Evolutionary conservation across 2,113 vertebrate species (phyloP).

Genomic region (Protobothrops flavoviridis): DNA sequence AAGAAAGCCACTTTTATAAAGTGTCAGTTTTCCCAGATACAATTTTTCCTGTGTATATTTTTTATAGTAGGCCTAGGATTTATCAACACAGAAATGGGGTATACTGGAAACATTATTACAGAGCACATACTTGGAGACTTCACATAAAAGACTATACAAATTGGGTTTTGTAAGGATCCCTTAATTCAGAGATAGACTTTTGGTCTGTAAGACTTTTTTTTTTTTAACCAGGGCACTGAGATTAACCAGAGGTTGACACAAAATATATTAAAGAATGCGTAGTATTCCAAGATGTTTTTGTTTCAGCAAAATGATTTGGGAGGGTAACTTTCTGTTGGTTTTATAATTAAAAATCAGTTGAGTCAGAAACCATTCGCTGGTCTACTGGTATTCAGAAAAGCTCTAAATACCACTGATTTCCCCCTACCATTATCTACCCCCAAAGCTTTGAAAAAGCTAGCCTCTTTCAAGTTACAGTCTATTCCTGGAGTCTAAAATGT

Average conservation of each 20-base stretch:
- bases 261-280: neutral
- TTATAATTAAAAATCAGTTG: neutral
- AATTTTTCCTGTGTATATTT: neutral
- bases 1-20: neutral
- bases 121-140: neutral
- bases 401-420: neutral
- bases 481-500: neutral
- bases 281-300: neutral
- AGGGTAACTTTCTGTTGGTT: neutral
- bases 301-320: neutral
- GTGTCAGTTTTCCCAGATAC: neutral
- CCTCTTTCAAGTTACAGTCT: neutral
- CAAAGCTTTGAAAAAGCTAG: neutral
- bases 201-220: neutral
- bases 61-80: neutral
- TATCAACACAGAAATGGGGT: neutral
- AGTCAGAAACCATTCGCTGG: neutral
- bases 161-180: neutral
- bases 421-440: neutral
- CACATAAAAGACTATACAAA: neutral
- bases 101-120: neutral
- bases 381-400: neutral
- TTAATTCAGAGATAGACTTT: neutral
- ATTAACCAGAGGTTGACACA: neutral
- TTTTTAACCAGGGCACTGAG: neutral